Evolutionary conservation across 1,140 invertebrate species (phyloP), one percentile per base, ranked within the genome.

Genomic region (Teleogryllus occipitalis): DNA sequence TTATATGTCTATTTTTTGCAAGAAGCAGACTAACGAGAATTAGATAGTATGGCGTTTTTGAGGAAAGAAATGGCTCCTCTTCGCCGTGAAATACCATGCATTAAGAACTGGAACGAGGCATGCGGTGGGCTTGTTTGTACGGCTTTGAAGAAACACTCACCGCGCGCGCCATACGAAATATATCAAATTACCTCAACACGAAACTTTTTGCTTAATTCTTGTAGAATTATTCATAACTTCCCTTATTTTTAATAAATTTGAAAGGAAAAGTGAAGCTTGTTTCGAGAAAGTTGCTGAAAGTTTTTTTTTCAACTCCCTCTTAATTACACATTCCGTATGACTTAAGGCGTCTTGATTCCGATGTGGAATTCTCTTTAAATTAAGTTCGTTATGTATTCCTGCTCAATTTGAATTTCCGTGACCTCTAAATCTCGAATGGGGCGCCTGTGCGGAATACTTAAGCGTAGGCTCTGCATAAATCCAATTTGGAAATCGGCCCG

Each of bases 281-380:
- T 65, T 65, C 54, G 18, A 65, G 54, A 65, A 65, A 65, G 54
- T 65, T 65, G 54, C 18, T 65, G 10, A 18, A 18, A 65, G 54
- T 65, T 65, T 65, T 14, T 65, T 65, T 65, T 14, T 7, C 54
- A 14, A 65, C 54, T 65, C 18, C 18, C 10, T 65, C 54, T 65
- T 65, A 65, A 65, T 65, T 65, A 65, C 54, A 65, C 54, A 65
- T 65, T 65, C 54, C 54, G 54, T 65, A 65, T 65, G 54, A 65
- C 54, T 65, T 65, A 65, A 65, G 54, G 54, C 54, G 54, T 65
- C 54, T 65, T 65, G 54, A 65, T 65, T 65, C 54, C 54, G 10
- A 65, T 65, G 54, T 65, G 54, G 54, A 65, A 65, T 65, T 65
- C 54, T 65, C 54, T 65, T 65, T 65, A 65, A 65, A 65, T 65